phyloP scores from a whole-genome alignment of 2,888 invertebrate genomes.

The Erpobdella octoculata region DNA sequence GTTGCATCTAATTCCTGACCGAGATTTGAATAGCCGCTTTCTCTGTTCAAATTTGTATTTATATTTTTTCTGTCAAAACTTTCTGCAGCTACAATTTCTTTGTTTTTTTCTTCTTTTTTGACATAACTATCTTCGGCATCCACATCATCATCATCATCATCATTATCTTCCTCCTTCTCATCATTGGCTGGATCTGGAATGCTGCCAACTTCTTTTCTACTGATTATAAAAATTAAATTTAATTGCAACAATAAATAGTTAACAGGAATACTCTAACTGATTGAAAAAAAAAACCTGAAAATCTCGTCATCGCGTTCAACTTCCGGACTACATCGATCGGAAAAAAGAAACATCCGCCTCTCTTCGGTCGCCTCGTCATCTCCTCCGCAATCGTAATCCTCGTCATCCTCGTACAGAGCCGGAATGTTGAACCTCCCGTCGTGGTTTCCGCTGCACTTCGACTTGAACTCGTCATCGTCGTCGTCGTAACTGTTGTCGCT shows the following conservation, averaged over 20 bases:
- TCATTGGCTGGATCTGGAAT: neutral
- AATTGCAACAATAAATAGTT: neutral
- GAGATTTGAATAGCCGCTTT: neutral
- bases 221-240: neutral
- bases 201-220: neutral
- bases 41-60: neutral
- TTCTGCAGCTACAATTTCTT: neutral
- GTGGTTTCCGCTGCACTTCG: neutral
- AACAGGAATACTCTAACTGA: no score
- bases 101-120: neutral
- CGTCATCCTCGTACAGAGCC: constrained; percentile 8
- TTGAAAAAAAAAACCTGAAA: no score
- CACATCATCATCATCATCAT: constrained; percentile 6
- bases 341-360: no score
- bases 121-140: neutral
- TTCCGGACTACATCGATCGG: no score
- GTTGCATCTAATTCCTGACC: no score
- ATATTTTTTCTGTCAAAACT: neutral
- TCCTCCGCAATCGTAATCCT: neutral
- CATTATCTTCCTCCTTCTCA: neutral
- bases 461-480: constrained; percentile 10
- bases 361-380: neutral
- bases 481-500: constrained; percentile 16
- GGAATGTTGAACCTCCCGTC: constrained; percentile 13
- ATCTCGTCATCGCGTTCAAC: neutral